Percentiles rank a stretch among this genome's conserved stretches.
These are phyloP conservation scores for Lutjanus argentimaculatus DNA, from an alignment of 2,797 vertebrate species.

Conservation along the genomic window DNA sequence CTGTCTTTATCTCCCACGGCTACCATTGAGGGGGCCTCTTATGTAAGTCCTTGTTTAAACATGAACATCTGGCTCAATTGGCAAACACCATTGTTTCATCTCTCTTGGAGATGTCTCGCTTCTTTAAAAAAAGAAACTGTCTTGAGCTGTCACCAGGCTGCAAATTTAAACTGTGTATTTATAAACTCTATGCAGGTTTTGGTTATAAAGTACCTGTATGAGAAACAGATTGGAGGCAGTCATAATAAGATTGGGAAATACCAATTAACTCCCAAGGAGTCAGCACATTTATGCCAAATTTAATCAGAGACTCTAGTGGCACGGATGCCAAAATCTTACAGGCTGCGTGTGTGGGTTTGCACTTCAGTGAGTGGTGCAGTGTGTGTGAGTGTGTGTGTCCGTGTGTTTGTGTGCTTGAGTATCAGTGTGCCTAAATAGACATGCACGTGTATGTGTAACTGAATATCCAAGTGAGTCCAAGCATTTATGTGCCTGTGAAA, in stretches of 20 bases:
- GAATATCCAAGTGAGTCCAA: not conserved
- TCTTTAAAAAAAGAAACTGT: conserved; percentile 25
- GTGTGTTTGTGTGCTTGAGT: not conserved
- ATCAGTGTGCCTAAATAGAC: not conserved
- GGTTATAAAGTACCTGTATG: conserved; percentile 41
- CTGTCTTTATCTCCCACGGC: not conserved
- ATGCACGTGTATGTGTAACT: not conserved
- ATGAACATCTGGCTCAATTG: conserved; percentile 65
- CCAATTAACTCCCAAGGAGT: conserved; percentile 58
- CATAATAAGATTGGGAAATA: conserved; percentile 61
- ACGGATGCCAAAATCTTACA: conserved; percentile 29
- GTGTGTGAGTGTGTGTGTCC: not conserved
- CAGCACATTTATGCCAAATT: conserved; percentile 53
- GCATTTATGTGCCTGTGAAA: not conserved
- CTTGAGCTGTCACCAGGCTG: conserved; percentile 29
- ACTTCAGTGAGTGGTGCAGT: not conserved
- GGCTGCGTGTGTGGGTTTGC: conserved; percentile 12
- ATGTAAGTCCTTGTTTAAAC: conserved; percentile 56
- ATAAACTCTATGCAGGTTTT: conserved; percentile 34
- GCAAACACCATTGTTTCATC: conserved; percentile 51
- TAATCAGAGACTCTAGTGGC: conserved; percentile 40
- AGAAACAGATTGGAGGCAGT: conserved; percentile 50
- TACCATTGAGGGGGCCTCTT: conserved; percentile 39
- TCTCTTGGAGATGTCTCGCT: conserved; percentile 46
- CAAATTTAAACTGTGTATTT: conserved; percentile 42